phyloP scores from a whole-genome alignment of 2,888 invertebrate species.

The Steinernema carpocapsae region DNA sequence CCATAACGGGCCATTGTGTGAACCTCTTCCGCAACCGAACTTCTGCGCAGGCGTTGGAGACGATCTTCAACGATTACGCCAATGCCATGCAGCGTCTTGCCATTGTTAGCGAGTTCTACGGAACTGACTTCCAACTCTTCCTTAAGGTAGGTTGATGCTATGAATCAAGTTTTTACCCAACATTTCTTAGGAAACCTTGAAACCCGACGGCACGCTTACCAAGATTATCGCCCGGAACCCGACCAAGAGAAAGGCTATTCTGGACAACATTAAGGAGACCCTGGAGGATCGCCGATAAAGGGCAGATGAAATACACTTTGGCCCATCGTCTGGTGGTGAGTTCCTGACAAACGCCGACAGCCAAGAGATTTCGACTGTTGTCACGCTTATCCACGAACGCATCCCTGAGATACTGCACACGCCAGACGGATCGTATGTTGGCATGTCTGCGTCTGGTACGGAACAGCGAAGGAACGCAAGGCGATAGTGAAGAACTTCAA shows the following conservation, averaged over 20 bases:
- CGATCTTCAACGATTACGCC: slow-evolving; percentile 82
- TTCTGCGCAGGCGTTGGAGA: slow-evolving; percentile 83
- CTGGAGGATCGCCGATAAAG: too few species aligned
- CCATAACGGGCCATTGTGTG: slow-evolving; percentile 80
- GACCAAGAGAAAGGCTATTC: slow-evolving; percentile 62
- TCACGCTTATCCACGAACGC: slow-evolving; percentile 77
- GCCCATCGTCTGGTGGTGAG: slow-evolving; percentile 83
- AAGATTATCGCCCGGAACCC: too few species aligned
- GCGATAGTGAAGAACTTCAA: slow-evolving; percentile 85
- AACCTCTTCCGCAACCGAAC: slow-evolving; percentile 76
- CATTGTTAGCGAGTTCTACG: slow-evolving; percentile 89
- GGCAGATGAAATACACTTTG: slow-evolving; percentile 73
- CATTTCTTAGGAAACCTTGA: too few species aligned
- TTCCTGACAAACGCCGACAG: slow-evolving; percentile 78
- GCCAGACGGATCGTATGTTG: slow-evolving; percentile 81
- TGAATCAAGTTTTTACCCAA: too few species aligned
- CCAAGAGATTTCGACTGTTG: slow-evolving; percentile 76
- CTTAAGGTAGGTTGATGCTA: too few species aligned
- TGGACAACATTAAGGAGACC: slow-evolving; percentile 71
- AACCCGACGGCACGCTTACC: too few species aligned
- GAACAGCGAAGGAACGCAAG: slow-evolving; percentile 73
- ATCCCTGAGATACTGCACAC: slow-evolving; percentile 72
- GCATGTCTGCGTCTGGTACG: slow-evolving; percentile 85
- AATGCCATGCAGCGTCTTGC: slow-evolving; percentile 78
- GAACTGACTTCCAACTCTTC: slow-evolving; percentile 77